Evolutionary conservation across 1,140 invertebrate species (phyloP).

Genomic region (Diuraphis noxia): DNA sequence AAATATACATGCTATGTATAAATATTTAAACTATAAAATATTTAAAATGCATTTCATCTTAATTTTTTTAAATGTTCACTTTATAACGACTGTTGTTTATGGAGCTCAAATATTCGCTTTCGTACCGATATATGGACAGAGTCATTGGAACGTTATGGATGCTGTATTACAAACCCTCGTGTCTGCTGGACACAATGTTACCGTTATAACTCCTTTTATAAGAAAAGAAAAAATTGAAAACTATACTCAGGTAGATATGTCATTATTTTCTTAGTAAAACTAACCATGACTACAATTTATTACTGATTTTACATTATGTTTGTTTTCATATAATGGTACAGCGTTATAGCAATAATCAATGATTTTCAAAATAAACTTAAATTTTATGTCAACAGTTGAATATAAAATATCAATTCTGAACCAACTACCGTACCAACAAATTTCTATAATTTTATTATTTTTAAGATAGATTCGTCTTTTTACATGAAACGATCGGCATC

Average conservation of each 20-base stretch:
- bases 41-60: neutral
- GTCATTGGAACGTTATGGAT: constrained; percentile 62
- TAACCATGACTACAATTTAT: neutral
- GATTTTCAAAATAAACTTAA: neutral
- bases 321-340: neutral
- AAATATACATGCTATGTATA: neutral
- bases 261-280: neutral
- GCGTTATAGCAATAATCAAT: neutral
- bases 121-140: constrained; percentile 62
- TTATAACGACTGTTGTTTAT: neutral
- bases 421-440: neutral
- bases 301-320: neutral
- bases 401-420: neutral
- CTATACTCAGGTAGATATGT: neutral
- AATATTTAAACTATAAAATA: neutral
- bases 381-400: neutral
- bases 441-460: neutral
- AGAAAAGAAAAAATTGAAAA: neutral
- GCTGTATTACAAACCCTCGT: constrained; percentile 24
- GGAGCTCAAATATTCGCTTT: constrained; percentile 63
- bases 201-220: neutral
- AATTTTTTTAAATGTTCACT: neutral
- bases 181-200: constrained; percentile 31
- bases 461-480: neutral
- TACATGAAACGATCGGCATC: neutral